Evolutionary conservation across 2,113 vertebrate species (phyloP).

Genomic region (Petrocephalus zakoni): DNA sequence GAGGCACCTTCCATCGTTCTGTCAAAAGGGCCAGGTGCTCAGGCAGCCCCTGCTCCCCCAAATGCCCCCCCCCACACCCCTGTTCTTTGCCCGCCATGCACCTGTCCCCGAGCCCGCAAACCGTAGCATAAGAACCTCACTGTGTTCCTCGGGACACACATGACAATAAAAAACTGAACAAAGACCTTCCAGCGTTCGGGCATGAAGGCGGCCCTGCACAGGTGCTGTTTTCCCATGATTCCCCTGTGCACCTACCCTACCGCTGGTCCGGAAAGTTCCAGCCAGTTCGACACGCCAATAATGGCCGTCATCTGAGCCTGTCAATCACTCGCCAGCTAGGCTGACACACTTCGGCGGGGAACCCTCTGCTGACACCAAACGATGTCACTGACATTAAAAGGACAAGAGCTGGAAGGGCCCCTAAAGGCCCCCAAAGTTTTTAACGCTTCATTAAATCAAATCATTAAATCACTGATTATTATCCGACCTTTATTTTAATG

Average conservation of each 20-base stretch:
- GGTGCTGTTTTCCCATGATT: neutral
- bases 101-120: neutral
- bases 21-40: neutral
- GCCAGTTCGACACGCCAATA: neutral
- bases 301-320: neutral
- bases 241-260: neutral
- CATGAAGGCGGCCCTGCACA: neutral
- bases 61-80: neutral
- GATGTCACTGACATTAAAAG: neutral
- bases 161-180: neutral
- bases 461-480: slow-evolving; percentile 10
- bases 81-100: neutral
- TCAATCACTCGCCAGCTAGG: neutral
- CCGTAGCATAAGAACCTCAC: neutral
- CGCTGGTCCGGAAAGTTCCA: neutral
- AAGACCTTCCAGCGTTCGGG: neutral
- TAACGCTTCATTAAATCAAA: slow-evolving; percentile 4
- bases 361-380: neutral
- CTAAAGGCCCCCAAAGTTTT: neutral
- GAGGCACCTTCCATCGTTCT: neutral
- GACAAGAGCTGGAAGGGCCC: neutral
- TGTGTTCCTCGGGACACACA: neutral
- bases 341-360: neutral
- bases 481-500: slow-evolving; percentile 10
- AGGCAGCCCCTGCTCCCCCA: neutral